Evolutionary conservation across 2,797 vertebrate genomes (phyloP).

Genomic region (Anas flavirostris): DNA sequence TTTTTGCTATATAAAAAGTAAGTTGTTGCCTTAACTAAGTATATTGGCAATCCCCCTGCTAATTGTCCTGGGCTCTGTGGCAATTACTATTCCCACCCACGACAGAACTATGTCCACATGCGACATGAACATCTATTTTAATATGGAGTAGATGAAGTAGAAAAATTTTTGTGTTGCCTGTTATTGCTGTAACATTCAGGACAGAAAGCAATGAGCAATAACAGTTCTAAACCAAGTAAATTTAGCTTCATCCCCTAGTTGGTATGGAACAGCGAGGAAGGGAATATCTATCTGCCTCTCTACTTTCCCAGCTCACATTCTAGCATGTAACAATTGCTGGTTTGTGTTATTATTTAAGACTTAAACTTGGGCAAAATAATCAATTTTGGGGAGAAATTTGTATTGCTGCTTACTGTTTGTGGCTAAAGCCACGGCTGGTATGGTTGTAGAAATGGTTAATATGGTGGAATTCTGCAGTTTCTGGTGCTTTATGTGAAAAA

Average conservation of each 20-base stretch:
- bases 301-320: not conserved
- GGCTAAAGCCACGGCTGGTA: not conserved
- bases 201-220: not conserved
- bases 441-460: not conserved
- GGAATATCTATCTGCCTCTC: not conserved
- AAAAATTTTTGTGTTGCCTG: not conserved
- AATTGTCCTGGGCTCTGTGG: not conserved
- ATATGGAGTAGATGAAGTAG: not conserved
- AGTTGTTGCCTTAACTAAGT: not conserved
- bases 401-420: not conserved
- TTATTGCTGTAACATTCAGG: not conserved
- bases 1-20: too few relatives aligned
- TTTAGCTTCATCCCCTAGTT: not conserved
- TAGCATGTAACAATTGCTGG: not conserved
- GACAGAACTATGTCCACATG: not conserved
- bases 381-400: not conserved
- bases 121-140: not conserved
- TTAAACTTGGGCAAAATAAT: not conserved
- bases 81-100: not conserved
- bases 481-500: not conserved
- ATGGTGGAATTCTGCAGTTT: not conserved
- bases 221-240: not conserved
- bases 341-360: not conserved
- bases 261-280: not conserved
- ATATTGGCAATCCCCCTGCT: not conserved